Evolutionary conservation across 2,797 vertebrate species (phyloP).

Genomic region (Pristis pectinata): DNA sequence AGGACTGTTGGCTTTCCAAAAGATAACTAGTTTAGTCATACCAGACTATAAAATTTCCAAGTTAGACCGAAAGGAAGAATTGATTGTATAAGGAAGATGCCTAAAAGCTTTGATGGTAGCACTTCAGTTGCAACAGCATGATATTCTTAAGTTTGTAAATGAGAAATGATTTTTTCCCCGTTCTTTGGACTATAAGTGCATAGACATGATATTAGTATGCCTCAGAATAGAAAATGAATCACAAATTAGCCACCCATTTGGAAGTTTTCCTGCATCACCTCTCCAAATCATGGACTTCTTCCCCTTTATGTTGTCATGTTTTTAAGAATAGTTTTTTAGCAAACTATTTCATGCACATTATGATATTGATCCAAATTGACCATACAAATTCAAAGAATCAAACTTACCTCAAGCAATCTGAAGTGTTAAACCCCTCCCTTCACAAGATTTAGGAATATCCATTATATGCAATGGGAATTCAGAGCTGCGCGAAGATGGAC

Average conservation of each 20-base stretch:
- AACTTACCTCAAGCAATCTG: neutral
- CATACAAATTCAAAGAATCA: neutral
- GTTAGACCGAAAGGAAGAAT: neutral
- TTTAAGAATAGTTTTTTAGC: neutral
- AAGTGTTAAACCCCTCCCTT: neutral
- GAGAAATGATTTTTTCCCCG: neutral
- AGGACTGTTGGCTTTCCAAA: neutral
- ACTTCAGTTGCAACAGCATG: neutral
- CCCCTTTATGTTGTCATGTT: neutral
- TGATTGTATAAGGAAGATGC: neutral
- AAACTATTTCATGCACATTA: neutral
- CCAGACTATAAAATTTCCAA: neutral
- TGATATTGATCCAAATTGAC: neutral
- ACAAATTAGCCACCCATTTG: neutral
- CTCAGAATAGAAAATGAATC: neutral
- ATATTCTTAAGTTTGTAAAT: neutral
- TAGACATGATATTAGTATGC: neutral
- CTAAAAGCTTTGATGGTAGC: neutral
- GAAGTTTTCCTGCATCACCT: neutral
- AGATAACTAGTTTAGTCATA: neutral
- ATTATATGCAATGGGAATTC: neutral
- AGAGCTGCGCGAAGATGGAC: neutral
- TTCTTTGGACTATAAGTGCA: neutral
- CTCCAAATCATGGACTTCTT: neutral
- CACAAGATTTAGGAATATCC: neutral